Evolutionary conservation across 2,113 vertebrate species (phyloP), one percentile per base, ranked within the genome.

Genomic region (Zosterops japonicus): DNA sequence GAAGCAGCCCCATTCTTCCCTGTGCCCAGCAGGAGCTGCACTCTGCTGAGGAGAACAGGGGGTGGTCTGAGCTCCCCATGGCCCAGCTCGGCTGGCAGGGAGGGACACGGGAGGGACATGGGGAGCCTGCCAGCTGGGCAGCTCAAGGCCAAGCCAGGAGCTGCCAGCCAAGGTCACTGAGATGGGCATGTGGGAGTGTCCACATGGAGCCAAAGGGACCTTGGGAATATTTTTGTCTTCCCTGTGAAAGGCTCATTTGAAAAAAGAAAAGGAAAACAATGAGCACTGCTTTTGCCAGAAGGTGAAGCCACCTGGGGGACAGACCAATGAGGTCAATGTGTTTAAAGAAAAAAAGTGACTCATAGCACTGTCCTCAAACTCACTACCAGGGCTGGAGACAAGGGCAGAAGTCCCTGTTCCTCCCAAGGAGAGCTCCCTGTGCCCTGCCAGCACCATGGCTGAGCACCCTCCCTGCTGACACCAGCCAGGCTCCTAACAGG

Each of bases 1-100:
- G 60, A 31, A 72, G 46, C 31, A 50, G 41, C 55, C 44, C 27
- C 0, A 0, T 11, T 80, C 59, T 46, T 76, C 63, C 55, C 10
- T 29, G 11, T 33, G 36, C 44, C 69, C 65, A 86, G 52, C 1
- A 1, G 33, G 24, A 80, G 55, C 39, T 44, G 14, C 35, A 47
- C 25, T 71, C 61, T 16, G 4, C 12, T 0, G 0, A 16, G 27
- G 12, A 67, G 16, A 71, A 44, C 0, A 3, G 7, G 25, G 14
- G 21, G 25, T 20, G 12, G 19, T 42, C 23, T 8, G 9, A 80
- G 46, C 3, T 13, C 19, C 8, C 9, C 55, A 4, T 1, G 0
- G 3, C 50, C 13, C 87, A 53, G 55, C 41, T 53, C 0, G 0
- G 72, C 68, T 65, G 49, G 49, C 61, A 80, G 39, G 49, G 72